A percentile compares a stretch with the other conserved stretches of the same genome.
phyloP scores from a whole-genome alignment of 2,797 vertebrate genomes.

The Aselliscus stoliczkanus region DNA sequence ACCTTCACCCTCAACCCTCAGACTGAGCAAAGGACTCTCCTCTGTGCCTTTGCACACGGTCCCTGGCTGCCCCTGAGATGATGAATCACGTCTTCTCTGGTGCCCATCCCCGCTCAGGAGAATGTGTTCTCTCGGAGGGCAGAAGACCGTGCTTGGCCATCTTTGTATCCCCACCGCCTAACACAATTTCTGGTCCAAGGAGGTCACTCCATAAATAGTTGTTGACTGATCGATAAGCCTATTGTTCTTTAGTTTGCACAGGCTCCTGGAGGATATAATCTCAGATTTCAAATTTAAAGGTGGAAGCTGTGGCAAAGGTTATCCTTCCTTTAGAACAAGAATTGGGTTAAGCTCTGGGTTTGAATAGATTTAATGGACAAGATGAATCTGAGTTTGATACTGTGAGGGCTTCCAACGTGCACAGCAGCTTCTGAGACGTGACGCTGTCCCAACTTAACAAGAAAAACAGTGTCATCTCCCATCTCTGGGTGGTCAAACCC shows the following conservation, averaged over 20 bases:
- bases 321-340: neutral
- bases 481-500: neutral
- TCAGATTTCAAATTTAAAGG: neutral
- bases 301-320: neutral
- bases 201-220: neutral
- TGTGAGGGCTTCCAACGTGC: neutral
- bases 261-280: too few species aligned
- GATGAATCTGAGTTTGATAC: neutral
- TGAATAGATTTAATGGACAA: neutral
- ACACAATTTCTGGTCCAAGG: neutral
- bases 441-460: neutral
- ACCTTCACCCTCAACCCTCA: neutral
- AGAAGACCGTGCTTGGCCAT: neutral
- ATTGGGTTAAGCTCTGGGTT: neutral
- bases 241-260: neutral
- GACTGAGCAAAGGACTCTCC: neutral
- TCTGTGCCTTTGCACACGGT: fast-evolving
- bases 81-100: neutral
- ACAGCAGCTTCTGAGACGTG: neutral
- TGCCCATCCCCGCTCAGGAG: too few species aligned
- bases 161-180: neutral
- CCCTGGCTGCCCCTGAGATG: neutral
- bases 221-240: neutral
- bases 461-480: neutral
- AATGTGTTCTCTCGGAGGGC: neutral